Evolutionary conservation across 2,113 vertebrate genomes (phyloP).

Genomic region (Pungitius pungitius): DNA sequence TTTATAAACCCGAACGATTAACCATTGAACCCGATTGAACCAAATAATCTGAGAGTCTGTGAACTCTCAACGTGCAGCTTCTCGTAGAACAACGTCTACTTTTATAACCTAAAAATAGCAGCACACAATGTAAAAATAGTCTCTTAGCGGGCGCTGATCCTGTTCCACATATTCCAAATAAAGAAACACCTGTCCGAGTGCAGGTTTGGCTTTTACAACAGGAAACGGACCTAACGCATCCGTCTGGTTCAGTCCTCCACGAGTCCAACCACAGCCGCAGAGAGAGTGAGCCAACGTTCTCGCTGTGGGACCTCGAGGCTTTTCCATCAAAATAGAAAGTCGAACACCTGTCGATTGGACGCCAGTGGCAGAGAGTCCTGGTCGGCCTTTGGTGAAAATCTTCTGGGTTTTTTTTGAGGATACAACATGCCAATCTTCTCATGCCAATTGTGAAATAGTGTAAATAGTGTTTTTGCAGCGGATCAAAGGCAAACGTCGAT

Average conservation of each 20-base stretch:
- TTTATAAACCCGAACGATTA: too few relatives aligned
- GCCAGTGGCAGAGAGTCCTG: not conserved
- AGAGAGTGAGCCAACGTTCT: too few relatives aligned
- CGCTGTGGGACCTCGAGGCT: too few relatives aligned
- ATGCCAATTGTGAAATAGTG: not conserved
- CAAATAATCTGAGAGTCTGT: not conserved
- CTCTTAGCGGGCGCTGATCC: not conserved
- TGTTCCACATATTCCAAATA: not conserved
- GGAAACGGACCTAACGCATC: too few relatives aligned
- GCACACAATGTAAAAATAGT: not conserved
- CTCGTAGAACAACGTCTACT: not conserved
- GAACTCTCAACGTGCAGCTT: not conserved
- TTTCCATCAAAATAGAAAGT: conserved; percentile 19
- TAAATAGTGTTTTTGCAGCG: too few relatives aligned
- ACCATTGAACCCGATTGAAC: too few relatives aligned
- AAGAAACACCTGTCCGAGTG: not conserved
- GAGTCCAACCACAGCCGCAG: too few relatives aligned
- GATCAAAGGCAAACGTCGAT: too few relatives aligned
- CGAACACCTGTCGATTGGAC: conserved; percentile 1
- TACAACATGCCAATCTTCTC: not conserved
- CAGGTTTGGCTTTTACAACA: not conserved
- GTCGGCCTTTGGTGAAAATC: too few relatives aligned
- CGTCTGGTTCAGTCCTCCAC: too few relatives aligned
- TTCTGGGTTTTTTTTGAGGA: not conserved
- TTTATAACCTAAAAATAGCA: conserved; percentile 5